Conservation (phyloP, 2,113 vertebrate species). For the Strix uralensis region DNA sequence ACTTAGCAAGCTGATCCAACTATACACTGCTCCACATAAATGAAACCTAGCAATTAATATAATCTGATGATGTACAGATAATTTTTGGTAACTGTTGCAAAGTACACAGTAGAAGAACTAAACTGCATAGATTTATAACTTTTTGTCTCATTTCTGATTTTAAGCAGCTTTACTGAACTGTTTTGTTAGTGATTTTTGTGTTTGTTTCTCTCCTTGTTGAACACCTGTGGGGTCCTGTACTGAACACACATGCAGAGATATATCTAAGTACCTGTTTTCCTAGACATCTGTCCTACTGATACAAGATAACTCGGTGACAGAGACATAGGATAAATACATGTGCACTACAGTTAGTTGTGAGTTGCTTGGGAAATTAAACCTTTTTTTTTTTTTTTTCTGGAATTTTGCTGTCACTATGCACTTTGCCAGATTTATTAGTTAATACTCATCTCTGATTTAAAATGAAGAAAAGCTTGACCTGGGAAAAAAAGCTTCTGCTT, state of each 20-base stretch:
- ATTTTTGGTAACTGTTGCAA: neutral
- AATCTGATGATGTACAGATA: neutral
- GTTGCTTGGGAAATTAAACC: neutral
- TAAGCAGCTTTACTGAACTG: neutral
- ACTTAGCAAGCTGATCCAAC: neutral
- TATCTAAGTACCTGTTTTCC: neutral
- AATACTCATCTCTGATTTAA: neutral
- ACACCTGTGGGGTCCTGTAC: neutral
- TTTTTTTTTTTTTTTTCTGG: neutral
- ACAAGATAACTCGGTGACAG: neutral
- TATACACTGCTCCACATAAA: neutral
- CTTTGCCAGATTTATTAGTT: neutral
- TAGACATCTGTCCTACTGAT: neutral
- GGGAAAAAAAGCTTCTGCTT: neutral
- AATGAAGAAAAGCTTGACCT: neutral
- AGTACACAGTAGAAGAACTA: neutral
- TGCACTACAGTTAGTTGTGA: neutral
- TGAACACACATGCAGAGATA: neutral
- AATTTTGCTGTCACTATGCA: neutral
- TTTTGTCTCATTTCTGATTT: neutral
- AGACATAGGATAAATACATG: neutral
- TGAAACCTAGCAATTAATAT: neutral
- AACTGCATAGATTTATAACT: neutral
- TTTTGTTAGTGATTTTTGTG: neutral
- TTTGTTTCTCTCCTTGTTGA: neutral